Evolutionary conservation across 2,113 vertebrate genomes (phyloP).

Genomic region (Saguinus midas): DNA sequence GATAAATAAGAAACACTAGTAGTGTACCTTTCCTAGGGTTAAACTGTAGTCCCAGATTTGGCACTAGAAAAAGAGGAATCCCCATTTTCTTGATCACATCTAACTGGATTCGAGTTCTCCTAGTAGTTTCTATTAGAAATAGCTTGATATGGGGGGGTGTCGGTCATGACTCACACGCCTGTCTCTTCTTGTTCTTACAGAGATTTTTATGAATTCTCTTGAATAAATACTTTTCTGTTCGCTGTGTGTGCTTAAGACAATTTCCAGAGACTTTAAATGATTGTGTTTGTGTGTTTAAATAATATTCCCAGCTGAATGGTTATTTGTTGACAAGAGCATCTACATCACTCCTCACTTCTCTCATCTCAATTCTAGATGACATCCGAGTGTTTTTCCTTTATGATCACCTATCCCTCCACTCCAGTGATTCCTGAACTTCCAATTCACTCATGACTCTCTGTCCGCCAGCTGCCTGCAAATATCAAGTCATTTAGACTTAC

Average conservation of each 20-base stretch:
- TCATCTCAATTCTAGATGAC: background rate
- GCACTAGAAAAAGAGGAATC: background rate
- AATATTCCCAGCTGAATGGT: background rate
- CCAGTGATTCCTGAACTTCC: background rate
- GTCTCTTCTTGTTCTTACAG: background rate
- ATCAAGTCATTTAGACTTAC: background rate
- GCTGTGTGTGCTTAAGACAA: background rate
- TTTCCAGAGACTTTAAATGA: background rate
- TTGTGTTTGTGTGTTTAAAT: background rate
- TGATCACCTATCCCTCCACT: background rate
- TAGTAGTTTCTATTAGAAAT: background rate
- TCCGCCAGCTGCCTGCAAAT: fast-evolving
- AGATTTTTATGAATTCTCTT: background rate
- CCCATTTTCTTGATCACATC: background rate
- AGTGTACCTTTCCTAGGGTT: background rate
- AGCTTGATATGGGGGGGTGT: background rate
- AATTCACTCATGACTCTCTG: background rate
- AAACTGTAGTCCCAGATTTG: background rate
- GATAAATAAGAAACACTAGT: background rate
- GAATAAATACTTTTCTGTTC: background rate
- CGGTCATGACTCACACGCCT: background rate
- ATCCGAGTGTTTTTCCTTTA: background rate
- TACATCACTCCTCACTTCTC: background rate
- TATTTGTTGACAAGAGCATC: background rate
- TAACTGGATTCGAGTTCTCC: background rate